phyloP scores from a whole-genome alignment of 2,113 vertebrate genomes.

The Synodontis membranacea region DNA sequence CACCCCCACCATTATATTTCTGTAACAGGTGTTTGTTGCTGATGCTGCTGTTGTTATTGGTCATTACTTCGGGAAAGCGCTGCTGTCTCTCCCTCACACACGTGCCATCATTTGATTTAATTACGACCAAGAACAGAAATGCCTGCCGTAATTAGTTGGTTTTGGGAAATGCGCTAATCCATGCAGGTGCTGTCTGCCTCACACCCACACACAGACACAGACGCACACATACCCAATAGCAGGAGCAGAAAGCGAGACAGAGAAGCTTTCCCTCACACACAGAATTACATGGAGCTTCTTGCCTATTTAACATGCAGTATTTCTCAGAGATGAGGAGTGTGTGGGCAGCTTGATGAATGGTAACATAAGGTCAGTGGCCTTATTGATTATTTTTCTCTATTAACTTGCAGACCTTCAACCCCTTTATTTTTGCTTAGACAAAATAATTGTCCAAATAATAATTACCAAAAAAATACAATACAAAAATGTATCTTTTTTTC shows the following conservation, averaged over 20 bases:
- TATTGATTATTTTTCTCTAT: constrained; percentile 2
- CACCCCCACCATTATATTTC: neutral
- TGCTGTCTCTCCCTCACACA: constrained; percentile 57
- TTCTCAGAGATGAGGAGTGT: constrained; percentile 9
- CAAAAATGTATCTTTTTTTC: neutral
- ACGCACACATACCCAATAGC: neutral
- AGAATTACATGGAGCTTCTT: neutral
- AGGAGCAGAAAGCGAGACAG: neutral
- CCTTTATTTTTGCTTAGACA: neutral
- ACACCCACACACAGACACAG: constrained; percentile 31
- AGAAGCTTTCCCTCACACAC: neutral
- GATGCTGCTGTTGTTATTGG: constrained; percentile 56
- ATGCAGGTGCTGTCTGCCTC: constrained; percentile 61
- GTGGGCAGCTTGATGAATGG: neutral
- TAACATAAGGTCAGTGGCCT: constrained; percentile 5
- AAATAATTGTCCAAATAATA: too few species aligned
- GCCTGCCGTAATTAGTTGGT: constrained; percentile 70
- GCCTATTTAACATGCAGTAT: constrained; percentile 8
- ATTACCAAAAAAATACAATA: neutral
- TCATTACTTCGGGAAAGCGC: constrained; percentile 56
- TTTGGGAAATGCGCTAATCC: constrained; percentile 71
- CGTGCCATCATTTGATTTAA: constrained; percentile 68
- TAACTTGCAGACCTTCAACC: constrained; percentile 18
- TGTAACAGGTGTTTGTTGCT: constrained; percentile 59
- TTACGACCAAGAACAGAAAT: constrained; percentile 64